phyloP scores from a whole-genome alignment of 2,113 vertebrate species.

The Empidonax alnorum region DNA sequence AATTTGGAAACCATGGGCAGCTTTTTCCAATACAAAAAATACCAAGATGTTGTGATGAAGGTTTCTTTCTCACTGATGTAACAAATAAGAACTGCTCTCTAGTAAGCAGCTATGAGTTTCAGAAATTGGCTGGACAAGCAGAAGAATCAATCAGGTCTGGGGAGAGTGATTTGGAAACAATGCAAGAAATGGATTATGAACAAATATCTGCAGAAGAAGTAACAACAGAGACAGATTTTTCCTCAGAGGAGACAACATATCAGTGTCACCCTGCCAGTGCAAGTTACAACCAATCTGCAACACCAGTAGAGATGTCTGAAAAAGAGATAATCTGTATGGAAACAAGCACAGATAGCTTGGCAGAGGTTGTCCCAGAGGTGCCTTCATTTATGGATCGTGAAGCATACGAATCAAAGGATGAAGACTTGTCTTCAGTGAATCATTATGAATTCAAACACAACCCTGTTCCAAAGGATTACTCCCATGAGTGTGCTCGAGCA shows the following conservation, averaged over 20 bases:
- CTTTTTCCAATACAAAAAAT: not conserved
- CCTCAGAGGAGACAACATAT: not conserved
- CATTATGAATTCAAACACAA: constrained; percentile 22
- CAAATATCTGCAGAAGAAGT: not conserved
- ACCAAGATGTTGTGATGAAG: not conserved
- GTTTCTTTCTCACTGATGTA: constrained; percentile 47
- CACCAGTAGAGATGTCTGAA: constrained; percentile 3
- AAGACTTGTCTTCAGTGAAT: not conserved
- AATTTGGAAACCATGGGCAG: not conserved
- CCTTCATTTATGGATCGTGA: constrained; percentile 38
- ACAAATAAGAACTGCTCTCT: not conserved
- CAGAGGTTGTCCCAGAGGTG: constrained; percentile 67
- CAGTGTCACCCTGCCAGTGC: not conserved
- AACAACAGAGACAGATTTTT: not conserved
- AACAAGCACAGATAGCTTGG: constrained; percentile 72
- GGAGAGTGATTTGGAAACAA: not conserved
- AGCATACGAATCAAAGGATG: not conserved
- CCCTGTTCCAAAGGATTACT: not conserved
- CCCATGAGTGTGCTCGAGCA: not conserved
- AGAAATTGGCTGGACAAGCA: not conserved
- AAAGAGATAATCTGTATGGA: constrained; percentile 63
- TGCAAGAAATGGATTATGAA: constrained; percentile 20
- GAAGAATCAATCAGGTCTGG: not conserved
- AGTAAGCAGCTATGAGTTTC: not conserved
- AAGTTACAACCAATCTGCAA: constrained; percentile 40